Evolutionary conservation across 2,888 invertebrate genomes (phyloP).

Genomic region (Nymphalis c-album): DNA sequence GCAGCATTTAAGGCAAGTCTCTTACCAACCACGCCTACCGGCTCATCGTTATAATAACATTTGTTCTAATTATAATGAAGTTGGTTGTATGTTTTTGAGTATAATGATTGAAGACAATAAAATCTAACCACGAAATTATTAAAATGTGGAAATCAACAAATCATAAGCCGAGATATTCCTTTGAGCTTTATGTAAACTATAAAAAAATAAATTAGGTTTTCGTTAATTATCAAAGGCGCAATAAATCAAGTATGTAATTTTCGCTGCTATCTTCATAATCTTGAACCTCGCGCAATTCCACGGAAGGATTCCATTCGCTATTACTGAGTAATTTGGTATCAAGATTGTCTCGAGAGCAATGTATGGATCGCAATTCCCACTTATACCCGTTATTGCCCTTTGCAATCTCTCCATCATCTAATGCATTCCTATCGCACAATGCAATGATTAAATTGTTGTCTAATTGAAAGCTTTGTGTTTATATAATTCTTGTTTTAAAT

Average conservation of each 20-base stretch:
- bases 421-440: slow-evolving; percentile 35
- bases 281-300: slow-evolving; percentile 26
- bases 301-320: slow-evolving; percentile 40
- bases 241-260: not conserved
- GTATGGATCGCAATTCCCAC: slow-evolving; percentile 33
- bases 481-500: not conserved
- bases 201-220: too few species aligned
- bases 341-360: slow-evolving; percentile 42
- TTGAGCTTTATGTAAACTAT: too few species aligned
- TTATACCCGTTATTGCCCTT: slow-evolving; percentile 25
- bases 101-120: too few species aligned
- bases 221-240: too few species aligned
- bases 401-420: slow-evolving; percentile 33
- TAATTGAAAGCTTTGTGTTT: not conserved
- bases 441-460: slow-evolving; percentile 26
- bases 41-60: too few species aligned
- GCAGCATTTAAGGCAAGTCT: too few species aligned
- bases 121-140: too few species aligned
- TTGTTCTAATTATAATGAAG: too few species aligned
- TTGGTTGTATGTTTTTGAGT: too few species aligned
- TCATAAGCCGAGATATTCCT: too few species aligned
- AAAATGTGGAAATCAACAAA: too few species aligned
- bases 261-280: slow-evolving; percentile 10
- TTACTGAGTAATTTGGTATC: slow-evolving; percentile 44
- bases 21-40: too few species aligned